Evolutionary conservation across 2,797 vertebrate genomes (phyloP).

Genomic region (Hippoglossus hippoglossus): DNA sequence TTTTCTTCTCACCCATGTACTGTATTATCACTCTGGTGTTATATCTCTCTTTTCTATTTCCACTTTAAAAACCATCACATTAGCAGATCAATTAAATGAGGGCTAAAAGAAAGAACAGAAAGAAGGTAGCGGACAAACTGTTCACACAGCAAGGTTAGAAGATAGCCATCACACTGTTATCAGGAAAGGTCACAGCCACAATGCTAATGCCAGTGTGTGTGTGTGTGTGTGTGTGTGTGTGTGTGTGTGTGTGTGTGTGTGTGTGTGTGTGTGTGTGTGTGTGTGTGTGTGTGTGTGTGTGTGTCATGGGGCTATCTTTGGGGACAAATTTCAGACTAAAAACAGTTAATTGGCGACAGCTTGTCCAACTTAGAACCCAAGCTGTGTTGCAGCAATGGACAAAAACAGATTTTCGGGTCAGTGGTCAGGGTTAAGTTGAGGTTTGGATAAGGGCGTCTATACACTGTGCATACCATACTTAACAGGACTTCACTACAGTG

Average conservation of each 20-base stretch:
- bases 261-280: background rate
- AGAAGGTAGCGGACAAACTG: constrained; percentile 54
- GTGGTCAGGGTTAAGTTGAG: background rate
- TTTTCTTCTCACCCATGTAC: constrained; percentile 9
- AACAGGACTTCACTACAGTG: background rate
- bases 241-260: constrained; percentile 1
- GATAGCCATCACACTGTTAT: constrained; percentile 69
- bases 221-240: constrained; percentile 3
- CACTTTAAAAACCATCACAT: constrained; percentile 43
- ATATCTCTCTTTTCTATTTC: background rate
- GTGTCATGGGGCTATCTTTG: background rate
- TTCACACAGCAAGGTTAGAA: constrained; percentile 70
- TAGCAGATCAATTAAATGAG: constrained; percentile 53
- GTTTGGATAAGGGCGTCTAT: background rate
- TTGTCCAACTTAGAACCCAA: background rate
- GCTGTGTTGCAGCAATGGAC: too few relatives aligned
- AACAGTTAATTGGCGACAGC: background rate
- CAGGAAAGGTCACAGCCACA: constrained; percentile 58
- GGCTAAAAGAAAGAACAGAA: constrained; percentile 41
- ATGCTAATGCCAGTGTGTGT: constrained; percentile 29
- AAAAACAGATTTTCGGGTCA: background rate
- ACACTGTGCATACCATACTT: constrained; percentile 1
- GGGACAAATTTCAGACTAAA: background rate
- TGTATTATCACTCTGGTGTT: background rate
- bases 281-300: too few relatives aligned